These are phyloP conservation scores for Spisula solida DNA, from an alignment of 2,888 invertebrate species.

Conservation along the genomic window DNA sequence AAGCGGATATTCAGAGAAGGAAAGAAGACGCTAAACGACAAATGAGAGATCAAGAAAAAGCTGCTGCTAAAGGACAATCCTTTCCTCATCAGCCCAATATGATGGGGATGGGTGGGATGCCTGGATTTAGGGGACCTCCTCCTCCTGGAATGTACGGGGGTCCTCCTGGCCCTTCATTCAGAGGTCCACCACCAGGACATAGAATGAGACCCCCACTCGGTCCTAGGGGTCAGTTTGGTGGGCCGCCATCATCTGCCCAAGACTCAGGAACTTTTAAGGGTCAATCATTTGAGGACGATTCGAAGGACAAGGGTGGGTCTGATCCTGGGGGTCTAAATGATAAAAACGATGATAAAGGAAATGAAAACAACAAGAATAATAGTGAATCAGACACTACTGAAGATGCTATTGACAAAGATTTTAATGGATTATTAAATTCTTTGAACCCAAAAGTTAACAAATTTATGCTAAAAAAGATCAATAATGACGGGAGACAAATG, in stretches of 20 bases:
- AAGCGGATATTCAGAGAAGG: slow-evolving; percentile 77
- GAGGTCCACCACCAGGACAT: slow-evolving; percentile 53
- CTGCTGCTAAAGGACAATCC: slow-evolving; percentile 60
- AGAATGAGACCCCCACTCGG: slow-evolving; percentile 38
- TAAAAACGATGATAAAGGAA: slow-evolving; percentile 32
- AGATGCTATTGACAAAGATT: slow-evolving; percentile 45
- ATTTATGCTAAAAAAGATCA: slow-evolving; percentile 65
- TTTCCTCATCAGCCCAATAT: slow-evolving; percentile 43
- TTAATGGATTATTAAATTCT: slow-evolving; percentile 58
- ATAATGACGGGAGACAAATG: slow-evolving; percentile 55
- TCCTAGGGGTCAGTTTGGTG: slow-evolving; percentile 29
- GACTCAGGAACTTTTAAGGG: slow-evolving; percentile 30
- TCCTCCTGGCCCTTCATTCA: slow-evolving; percentile 45
- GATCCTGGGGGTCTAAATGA: background rate
- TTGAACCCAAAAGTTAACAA: slow-evolving; percentile 64
- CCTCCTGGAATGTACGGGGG: slow-evolving; percentile 47
- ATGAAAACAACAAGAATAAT: background rate
- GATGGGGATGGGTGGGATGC: slow-evolving; percentile 50
- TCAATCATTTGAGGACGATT: slow-evolving; percentile 32
- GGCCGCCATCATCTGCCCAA: slow-evolving; percentile 14
- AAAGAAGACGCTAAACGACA: slow-evolving; percentile 76
- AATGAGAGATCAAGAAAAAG: slow-evolving; percentile 55
- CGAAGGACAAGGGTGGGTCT: background rate
- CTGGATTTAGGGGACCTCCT: slow-evolving; percentile 31
- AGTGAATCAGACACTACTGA: slow-evolving; percentile 27